phyloP scores from a whole-genome alignment of 2,113 vertebrate genomes.

The Phocoena phocoena region DNA sequence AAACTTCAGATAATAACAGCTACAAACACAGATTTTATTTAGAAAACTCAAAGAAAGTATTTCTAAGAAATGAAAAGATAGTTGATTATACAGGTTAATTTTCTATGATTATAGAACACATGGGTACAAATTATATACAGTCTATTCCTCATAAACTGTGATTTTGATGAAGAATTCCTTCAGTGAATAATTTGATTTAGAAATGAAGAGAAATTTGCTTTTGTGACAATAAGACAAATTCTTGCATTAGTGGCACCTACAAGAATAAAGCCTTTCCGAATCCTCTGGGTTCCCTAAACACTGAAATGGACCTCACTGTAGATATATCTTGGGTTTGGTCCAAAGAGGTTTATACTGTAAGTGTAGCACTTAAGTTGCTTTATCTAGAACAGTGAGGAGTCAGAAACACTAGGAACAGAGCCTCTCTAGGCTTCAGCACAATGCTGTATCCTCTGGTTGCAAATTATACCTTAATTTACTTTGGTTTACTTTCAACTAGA shows the following conservation, averaged over 20 bases:
- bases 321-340: too few species aligned
- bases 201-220: slow-evolving; percentile 20
- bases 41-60: slow-evolving; percentile 1
- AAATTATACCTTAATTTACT: slow-evolving; percentile 43
- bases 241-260: neutral
- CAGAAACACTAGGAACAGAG: neutral
- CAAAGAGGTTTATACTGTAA: neutral
- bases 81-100: neutral
- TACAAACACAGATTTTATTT: slow-evolving; percentile 24
- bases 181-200: slow-evolving; percentile 12
- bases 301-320: neutral
- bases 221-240: neutral
- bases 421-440: neutral
- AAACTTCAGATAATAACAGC: neutral
- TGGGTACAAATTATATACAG: neutral
- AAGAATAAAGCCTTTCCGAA: neutral
- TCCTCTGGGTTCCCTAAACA: neutral
- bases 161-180: neutral
- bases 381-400: neutral
- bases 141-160: neutral
- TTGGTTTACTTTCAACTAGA: slow-evolving; percentile 18
- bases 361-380: neutral
- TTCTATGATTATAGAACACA: neutral
- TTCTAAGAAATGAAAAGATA: slow-evolving; percentile 19
- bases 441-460: neutral